Evolutionary conservation across 2,113 vertebrate species (phyloP).

Genomic region (Mohoua ochrocephala): DNA sequence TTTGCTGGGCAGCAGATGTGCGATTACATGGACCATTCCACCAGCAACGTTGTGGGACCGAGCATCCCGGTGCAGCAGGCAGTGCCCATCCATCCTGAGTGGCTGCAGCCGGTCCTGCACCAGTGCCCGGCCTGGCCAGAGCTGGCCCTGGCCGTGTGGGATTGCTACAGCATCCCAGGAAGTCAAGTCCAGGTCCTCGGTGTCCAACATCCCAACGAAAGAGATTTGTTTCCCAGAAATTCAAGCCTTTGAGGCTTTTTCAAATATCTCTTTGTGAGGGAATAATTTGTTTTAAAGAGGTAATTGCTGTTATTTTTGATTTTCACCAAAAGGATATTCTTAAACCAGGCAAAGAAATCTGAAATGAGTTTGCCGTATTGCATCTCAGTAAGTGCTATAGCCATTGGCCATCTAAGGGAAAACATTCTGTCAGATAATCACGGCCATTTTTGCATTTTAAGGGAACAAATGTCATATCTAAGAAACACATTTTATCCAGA

Average conservation of each 20-base stretch:
- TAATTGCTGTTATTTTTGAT: constrained; percentile 42
- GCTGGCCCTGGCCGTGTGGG: not conserved
- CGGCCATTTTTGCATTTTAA: constrained; percentile 50
- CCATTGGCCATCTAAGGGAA: constrained; percentile 22
- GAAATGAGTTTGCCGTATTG: constrained; percentile 32
- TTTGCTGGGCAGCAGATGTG: not conserved
- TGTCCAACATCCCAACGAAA: not conserved
- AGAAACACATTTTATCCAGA: constrained; percentile 39
- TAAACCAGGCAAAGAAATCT: constrained; percentile 45
- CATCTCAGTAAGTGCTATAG: constrained; percentile 20
- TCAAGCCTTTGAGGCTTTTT: constrained; percentile 17
- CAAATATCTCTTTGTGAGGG: not conserved
- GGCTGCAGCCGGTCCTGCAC: not conserved
- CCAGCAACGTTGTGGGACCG: not conserved
- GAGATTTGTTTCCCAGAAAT: not conserved
- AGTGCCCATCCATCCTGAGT: not conserved
- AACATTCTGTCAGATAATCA: constrained; percentile 44
- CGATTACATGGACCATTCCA: not conserved
- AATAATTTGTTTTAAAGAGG: constrained; percentile 23
- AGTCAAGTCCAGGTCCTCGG: not conserved
- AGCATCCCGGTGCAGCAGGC: not conserved
- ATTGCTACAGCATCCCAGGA: not conserved
- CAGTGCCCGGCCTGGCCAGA: not conserved
- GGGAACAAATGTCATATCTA: constrained; percentile 57
- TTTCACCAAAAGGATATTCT: not conserved